A percentile compares a stretch with the other conserved stretches of the same genome.
Evolutionary conservation across 2,797 vertebrate species (phyloP).

Genomic region (Mallotus villosus): DNA sequence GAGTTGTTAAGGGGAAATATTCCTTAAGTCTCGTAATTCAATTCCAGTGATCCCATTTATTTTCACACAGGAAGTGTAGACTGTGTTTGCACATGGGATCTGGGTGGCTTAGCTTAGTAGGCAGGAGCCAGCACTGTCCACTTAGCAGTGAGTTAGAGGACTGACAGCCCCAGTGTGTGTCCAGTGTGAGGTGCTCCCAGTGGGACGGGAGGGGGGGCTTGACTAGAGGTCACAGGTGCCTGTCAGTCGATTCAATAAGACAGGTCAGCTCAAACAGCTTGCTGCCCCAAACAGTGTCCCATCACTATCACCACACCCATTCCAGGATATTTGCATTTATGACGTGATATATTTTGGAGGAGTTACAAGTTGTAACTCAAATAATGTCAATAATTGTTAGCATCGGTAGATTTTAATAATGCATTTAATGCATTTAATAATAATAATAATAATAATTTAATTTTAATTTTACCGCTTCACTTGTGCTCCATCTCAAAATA

Average conservation of each 20-base stretch:
- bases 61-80: slow-evolving; percentile 17
- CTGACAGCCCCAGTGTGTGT: slow-evolving; percentile 72
- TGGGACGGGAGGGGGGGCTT: slow-evolving; percentile 62
- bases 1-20: slow-evolving; percentile 9
- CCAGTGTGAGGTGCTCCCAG: slow-evolving; percentile 72
- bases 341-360: not conserved
- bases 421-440: too few relatives aligned
- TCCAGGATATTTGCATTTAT: not conserved
- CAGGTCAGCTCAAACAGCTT: slow-evolving; percentile 18
- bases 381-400: too few relatives aligned
- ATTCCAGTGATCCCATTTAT: slow-evolving; percentile 20
- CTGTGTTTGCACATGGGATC: slow-evolving; percentile 44
- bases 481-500: not conserved
- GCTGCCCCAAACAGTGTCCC: not conserved
- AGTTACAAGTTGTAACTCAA: not conserved
- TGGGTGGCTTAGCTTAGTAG: slow-evolving; percentile 19
- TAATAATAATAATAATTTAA: too few relatives aligned
- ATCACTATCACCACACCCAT: not conserved
- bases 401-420: too few relatives aligned
- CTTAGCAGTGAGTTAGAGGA: slow-evolving; percentile 71
- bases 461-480: not conserved
- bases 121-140: slow-evolving; percentile 48
- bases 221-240: slow-evolving; percentile 79
- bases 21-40: not conserved
- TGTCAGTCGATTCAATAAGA: slow-evolving; percentile 72